Percentiles rank a stretch among this genome's conserved stretches.
These are phyloP conservation scores for Gymnarchus niloticus DNA, from an alignment of 2,113 vertebrate genomes.

Conservation along the genomic window DNA sequence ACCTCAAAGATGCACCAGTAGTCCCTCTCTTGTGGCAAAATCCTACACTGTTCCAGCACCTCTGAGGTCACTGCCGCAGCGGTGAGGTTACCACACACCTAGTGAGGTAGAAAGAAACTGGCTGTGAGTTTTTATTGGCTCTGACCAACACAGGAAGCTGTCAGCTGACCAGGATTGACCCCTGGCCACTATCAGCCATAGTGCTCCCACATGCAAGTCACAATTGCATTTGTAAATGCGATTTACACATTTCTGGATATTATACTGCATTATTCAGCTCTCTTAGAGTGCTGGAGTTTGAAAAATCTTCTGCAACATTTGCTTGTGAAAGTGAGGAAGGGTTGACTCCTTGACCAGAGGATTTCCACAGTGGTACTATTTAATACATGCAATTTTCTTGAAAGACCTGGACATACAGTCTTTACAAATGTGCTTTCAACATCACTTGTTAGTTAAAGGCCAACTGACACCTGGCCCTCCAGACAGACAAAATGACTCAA, in stretches of 20 bases:
- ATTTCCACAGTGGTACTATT: background rate
- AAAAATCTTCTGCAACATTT: background rate
- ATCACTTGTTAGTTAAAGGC: background rate
- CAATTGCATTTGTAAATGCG: background rate
- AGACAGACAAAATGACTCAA: background rate
- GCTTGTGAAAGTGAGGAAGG: background rate
- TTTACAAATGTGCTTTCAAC: background rate
- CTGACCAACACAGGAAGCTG: background rate
- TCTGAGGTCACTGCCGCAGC: conserved; percentile 65
- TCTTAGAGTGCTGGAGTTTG: background rate
- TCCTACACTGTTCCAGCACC: conserved; percentile 66
- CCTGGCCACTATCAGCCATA: background rate
- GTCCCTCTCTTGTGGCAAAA: conserved; percentile 60
- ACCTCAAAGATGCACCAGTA: conserved; percentile 76
- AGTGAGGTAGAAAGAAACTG: background rate
- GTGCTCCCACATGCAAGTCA: background rate
- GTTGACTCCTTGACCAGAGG: background rate
- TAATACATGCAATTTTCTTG: too few relatives aligned
- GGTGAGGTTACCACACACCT: conserved; percentile 70
- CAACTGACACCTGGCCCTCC: background rate
- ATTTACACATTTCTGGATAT: background rate
- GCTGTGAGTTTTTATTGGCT: background rate
- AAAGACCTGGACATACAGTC: background rate
- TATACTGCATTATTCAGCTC: background rate
- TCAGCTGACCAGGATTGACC: background rate